These are phyloP conservation scores for Clarias platycephalus DNA, from an alignment of 2,797 vertebrate species.

Conservation along the genomic window DNA sequence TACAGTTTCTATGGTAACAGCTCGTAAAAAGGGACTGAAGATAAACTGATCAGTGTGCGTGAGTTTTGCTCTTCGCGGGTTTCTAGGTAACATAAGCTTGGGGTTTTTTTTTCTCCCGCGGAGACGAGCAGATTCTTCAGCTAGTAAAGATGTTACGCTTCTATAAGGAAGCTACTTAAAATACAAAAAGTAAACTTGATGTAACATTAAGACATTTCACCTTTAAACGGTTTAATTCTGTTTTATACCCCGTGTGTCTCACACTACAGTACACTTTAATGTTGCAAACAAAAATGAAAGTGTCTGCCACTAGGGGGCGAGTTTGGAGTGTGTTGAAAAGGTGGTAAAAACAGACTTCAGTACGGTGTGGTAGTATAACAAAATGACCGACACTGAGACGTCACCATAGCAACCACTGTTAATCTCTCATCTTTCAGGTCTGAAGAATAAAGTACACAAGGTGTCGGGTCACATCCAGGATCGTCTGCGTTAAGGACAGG, in stretches of 20 bases:
- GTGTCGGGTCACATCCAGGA: too few species aligned
- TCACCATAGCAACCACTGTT: constrained; percentile 1
- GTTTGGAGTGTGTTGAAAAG: neutral
- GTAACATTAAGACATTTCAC: too few species aligned
- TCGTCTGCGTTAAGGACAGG: neutral
- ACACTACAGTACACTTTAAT: neutral
- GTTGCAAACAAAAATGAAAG: neutral
- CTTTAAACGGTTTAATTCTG: neutral
- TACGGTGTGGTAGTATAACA: neutral
- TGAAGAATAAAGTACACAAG: neutral
- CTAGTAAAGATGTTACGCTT: neutral
- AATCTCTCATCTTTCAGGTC: neutral
- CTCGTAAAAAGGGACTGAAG: neutral
- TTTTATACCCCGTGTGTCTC: too few species aligned
- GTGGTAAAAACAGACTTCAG: too few species aligned
- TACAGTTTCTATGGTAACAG: neutral
- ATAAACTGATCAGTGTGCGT: neutral
- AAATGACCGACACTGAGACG: neutral
- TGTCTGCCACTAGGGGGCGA: neutral
- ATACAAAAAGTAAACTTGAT: too few species aligned
- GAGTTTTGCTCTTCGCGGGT: neutral
- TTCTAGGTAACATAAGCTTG: neutral
- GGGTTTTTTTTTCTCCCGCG: neutral
- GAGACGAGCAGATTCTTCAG: neutral
- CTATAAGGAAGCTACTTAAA: neutral